Conservation (phyloP, 2,888 invertebrate species). For the Parnassius mnemosyne region DNA sequence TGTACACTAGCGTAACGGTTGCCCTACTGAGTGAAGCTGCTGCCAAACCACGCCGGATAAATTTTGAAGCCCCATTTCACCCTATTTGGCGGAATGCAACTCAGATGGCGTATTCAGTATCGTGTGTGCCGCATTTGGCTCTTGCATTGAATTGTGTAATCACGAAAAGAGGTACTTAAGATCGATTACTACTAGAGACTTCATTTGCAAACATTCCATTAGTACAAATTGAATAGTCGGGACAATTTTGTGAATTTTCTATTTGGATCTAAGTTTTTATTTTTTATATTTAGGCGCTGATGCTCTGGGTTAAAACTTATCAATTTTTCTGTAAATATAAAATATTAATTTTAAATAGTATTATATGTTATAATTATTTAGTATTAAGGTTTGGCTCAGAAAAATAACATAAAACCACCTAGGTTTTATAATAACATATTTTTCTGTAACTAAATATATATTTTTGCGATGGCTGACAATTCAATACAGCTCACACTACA, state of each 20-base stretch:
- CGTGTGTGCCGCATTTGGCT: constrained; percentile 23
- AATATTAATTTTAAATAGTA: no score
- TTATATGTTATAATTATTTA: no score
- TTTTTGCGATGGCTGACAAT: no score
- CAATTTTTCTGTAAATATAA: no score
- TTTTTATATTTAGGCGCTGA: no score
- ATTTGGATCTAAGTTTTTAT: not conserved
- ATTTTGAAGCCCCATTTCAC: constrained; percentile 26
- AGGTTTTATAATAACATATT: no score
- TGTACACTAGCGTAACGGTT: constrained; percentile 18
- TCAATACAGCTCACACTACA: no score
- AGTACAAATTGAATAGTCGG: constrained; percentile 13
- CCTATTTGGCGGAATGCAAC: constrained; percentile 23
- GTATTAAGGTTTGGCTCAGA: no score
- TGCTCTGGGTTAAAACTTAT: no score
- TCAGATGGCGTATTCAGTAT: constrained; percentile 25
- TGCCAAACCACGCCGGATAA: constrained; percentile 25
- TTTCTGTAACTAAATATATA: no score
- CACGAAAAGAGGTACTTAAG: constrained; percentile 26
- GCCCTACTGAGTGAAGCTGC: constrained; percentile 15
- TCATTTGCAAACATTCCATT: constrained; percentile 17
- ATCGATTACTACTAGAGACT: constrained; percentile 21
- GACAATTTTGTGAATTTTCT: constrained; percentile 13
- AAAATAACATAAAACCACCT: no score
- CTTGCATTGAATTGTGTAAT: constrained; percentile 26